Evolutionary conservation across 2,113 vertebrate species (phyloP).

Genomic region (Elanus axillaris): DNA sequence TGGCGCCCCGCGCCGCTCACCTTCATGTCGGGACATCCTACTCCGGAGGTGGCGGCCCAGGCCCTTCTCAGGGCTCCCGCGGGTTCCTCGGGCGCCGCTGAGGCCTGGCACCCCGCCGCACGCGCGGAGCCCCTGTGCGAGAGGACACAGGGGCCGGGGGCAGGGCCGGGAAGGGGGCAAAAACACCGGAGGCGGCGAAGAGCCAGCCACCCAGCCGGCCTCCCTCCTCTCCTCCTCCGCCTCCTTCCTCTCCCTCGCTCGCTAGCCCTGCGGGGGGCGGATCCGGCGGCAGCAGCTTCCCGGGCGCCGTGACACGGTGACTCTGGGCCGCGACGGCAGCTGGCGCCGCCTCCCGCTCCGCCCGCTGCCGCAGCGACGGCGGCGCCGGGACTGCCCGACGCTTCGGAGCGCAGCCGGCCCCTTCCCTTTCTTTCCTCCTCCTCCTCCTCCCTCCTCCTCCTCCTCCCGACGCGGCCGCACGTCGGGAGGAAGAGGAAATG

Average conservation of each 20-base stretch:
- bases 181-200: not conserved
- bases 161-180: not conserved
- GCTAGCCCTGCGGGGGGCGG: conserved; percentile 3
- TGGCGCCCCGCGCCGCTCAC: conserved; percentile 65
- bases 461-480: not conserved
- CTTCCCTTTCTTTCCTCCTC: not conserved
- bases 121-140: not conserved
- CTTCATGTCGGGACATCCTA: conserved; percentile 93
- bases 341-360: conserved; percentile 74
- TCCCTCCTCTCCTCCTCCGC: not conserved
- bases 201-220: conserved; percentile 60
- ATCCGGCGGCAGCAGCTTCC: conserved; percentile 68
- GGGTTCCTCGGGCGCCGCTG: conserved; percentile 31
- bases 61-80: not conserved
- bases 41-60: conserved; percentile 11
- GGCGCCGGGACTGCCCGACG: conserved; percentile 31
- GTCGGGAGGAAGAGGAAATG: not conserved
- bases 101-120: conserved; percentile 63
- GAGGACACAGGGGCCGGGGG: not conserved
- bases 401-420: not conserved
- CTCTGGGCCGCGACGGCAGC: conserved; percentile 74
- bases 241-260: not conserved
- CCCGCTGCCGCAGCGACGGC: conserved; percentile 72
- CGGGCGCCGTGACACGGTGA: conserved; percentile 51
- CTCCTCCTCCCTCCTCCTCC: not conserved